A percentile compares a stretch with the other conserved stretches of the same genome.
Conservation (phyloP, 2,888 invertebrate genomes). For the Unio pictorum region DNA sequence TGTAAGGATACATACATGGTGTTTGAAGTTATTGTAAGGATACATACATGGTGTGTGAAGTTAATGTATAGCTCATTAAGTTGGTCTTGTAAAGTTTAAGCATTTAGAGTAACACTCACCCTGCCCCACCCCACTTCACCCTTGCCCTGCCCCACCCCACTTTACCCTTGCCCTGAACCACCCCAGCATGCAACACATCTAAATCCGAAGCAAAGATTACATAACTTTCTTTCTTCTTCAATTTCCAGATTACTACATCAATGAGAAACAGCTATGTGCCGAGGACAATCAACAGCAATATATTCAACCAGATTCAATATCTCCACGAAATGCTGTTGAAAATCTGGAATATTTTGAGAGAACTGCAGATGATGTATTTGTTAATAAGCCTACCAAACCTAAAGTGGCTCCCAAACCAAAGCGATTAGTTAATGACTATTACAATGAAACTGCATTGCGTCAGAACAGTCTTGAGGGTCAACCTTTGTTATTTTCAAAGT, state of each 20-base stretch:
- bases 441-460: constrained; percentile 21
- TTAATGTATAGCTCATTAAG: no score
- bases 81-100: neutral
- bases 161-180: no score
- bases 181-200: neutral
- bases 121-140: neutral
- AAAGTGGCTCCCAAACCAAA: constrained; percentile 33
- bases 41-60: no score
- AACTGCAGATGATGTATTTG: constrained; percentile 16
- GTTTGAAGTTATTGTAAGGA: no score
- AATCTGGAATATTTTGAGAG: constrained; percentile 51
- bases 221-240: neutral
- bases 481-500: constrained; percentile 20
- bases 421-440: constrained; percentile 40
- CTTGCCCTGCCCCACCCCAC: no score
- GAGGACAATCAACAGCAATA: constrained; percentile 12
- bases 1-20: no score
- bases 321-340: constrained; percentile 27
- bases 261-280: constrained; percentile 26
- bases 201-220: neutral
- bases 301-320: constrained; percentile 18
- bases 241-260: constrained; percentile 33
- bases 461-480: constrained; percentile 19
- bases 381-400: constrained; percentile 13
- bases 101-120: neutral